Conservation (phyloP, 1,140 invertebrate genomes). For the Ptiloglossa arizonensis region DNA sequence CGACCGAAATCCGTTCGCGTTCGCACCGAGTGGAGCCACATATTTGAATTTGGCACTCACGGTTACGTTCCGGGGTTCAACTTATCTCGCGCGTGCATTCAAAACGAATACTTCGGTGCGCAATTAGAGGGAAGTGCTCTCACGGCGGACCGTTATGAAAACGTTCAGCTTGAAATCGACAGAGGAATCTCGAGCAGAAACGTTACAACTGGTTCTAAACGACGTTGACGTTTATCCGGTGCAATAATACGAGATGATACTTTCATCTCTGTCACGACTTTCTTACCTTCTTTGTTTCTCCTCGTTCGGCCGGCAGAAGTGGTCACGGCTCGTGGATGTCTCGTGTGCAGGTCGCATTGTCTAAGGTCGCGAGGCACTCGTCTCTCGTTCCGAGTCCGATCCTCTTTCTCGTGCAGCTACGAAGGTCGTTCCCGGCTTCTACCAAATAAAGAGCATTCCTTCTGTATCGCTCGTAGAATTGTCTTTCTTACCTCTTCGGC, state of each 20-base stretch:
- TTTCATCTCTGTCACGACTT: slow-evolving; percentile 15
- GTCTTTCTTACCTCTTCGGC: no score
- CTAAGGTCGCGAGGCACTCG: slow-evolving; percentile 44
- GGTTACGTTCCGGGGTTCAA: neutral
- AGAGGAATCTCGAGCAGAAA: slow-evolving; percentile 42
- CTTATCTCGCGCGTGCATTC: neutral
- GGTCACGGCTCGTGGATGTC: slow-evolving; percentile 37
- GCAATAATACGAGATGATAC: slow-evolving; percentile 22
- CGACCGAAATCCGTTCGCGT: slow-evolving; percentile 3
- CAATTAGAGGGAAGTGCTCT: slow-evolving; percentile 22
- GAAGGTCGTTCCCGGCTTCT: slow-evolving; percentile 24
- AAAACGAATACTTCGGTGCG: neutral
- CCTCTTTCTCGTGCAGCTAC: neutral
- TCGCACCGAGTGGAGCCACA: neutral
- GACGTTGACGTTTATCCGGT: slow-evolving; percentile 27
- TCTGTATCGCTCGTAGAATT: neutral
- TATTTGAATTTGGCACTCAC: neutral
- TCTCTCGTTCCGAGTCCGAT: slow-evolving; percentile 16
- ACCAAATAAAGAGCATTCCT: slow-evolving; percentile 29
- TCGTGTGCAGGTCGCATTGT: slow-evolving; percentile 36
- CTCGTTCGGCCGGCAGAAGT: slow-evolving; percentile 13
- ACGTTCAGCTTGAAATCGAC: slow-evolving; percentile 18
- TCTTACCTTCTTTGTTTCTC: slow-evolving; percentile 31
- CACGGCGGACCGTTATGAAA: slow-evolving; percentile 1
- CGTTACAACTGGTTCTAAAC: slow-evolving; percentile 53